phyloP scores from a whole-genome alignment of 2,797 vertebrate genomes.

The Podarcis lilfordi region DNA sequence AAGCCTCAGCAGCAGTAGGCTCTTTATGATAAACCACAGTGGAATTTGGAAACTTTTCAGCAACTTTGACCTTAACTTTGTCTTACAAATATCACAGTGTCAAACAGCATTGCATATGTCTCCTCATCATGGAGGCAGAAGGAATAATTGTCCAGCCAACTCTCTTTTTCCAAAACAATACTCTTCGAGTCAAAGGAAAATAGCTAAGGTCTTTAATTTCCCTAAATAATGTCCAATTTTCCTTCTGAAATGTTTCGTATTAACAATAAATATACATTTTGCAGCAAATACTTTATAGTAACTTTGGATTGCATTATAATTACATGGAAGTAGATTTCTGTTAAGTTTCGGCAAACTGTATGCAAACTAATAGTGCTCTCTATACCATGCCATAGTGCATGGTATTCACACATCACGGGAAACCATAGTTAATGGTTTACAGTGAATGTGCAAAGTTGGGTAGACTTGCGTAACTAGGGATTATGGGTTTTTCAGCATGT shows the following conservation, averaged over 20 bases:
- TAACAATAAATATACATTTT: background rate
- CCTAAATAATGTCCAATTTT: constrained; percentile 20
- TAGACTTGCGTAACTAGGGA: too few species aligned
- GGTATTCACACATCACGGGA: too few species aligned
- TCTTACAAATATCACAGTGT: constrained; percentile 74
- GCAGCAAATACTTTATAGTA: background rate
- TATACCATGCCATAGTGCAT: too few species aligned
- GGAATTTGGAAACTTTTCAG: constrained; percentile 73
- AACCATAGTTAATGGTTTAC: too few species aligned
- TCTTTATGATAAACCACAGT: constrained; percentile 71
- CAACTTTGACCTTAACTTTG: constrained; percentile 71
- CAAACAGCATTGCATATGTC: constrained; percentile 56
- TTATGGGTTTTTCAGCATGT: background rate
- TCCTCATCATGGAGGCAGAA: constrained; percentile 45
- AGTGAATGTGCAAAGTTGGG: too few species aligned
- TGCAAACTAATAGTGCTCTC: background rate
- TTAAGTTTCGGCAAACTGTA: background rate
- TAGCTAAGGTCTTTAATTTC: constrained; percentile 29
- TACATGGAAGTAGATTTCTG: background rate
- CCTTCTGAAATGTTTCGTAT: constrained; percentile 6
- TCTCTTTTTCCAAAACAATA: constrained; percentile 60
- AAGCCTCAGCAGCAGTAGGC: constrained; percentile 57
- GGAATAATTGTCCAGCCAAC: constrained; percentile 58
- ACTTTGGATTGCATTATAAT: background rate
- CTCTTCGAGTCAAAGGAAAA: constrained; percentile 53